Percentiles rank a stretch among this genome's conserved stretches.
Evolutionary conservation across 2,113 vertebrate species (phyloP).

Genomic region (Dicerorhinus sumatrensis): DNA sequence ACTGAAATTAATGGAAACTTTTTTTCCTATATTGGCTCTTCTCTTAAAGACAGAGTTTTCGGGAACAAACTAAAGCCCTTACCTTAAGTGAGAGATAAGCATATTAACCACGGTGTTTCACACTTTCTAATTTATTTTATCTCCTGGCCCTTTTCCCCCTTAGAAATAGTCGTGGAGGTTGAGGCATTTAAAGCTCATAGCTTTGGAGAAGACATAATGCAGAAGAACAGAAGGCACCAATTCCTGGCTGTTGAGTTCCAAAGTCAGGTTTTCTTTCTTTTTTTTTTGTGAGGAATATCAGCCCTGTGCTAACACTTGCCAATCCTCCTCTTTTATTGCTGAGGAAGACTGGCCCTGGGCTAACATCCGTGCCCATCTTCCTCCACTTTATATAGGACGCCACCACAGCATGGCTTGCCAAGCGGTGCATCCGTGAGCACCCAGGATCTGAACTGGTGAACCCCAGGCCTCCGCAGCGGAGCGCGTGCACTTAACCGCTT

Average conservation of each 20-base stretch:
- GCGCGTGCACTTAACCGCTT: no score
- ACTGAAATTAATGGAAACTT: neutral
- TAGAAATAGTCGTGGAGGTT: neutral
- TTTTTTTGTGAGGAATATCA: no score
- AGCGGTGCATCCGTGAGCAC: no score
- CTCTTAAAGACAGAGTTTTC: neutral
- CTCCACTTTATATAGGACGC: no score
- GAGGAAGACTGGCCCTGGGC: no score
- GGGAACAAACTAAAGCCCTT: neutral
- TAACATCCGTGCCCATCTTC: no score
- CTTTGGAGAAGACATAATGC: neutral
- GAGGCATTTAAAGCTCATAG: neutral
- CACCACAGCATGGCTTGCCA: no score
- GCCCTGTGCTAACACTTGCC: no score
- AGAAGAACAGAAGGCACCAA: neutral
- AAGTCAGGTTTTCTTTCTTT: neutral
- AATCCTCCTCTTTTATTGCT: no score
- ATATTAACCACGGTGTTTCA: neutral
- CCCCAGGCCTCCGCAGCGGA: no score
- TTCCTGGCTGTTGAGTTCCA: neutral
- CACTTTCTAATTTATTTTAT: neutral
- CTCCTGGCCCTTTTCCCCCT: neutral
- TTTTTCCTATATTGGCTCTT: neutral
- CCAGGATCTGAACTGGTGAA: no score
- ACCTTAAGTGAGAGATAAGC: neutral